Evolutionary conservation across 2,888 invertebrate genomes (phyloP), one percentile per base, ranked within the genome.

Genomic region (Dysmachus trigonus): DNA sequence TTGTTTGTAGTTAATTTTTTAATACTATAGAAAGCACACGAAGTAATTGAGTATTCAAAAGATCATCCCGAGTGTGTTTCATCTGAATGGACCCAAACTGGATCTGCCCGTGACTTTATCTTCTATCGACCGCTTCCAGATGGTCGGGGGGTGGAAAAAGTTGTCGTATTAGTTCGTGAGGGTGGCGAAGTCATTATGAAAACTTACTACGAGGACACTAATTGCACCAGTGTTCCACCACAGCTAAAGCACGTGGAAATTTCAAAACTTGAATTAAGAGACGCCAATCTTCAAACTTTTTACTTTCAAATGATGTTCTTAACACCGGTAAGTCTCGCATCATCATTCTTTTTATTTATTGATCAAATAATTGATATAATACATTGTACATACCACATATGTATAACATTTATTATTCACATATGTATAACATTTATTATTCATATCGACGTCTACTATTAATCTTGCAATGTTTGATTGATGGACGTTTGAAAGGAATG

Each of bases 151-250:
- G 82, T 62, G 3, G 62, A 82, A 33, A 62, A 62, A 22, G 82
- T 82, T 13, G 53, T 81, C 7, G 53, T 51, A 15, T 51, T 81
- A 1, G 81, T 81, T 15, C 81, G 81, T 4, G 81, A 81, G 13
- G 31, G 51, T 31, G 81, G 81, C 3, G 81, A 81, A 53, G 81
- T 53, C 6, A 81, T 81, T 53, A 81, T 81, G 81, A 81, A 81
- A 22, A 81, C 81, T 8, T 81, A 81, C 30, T 81, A 31, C 47
- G 8, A n/a, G 8, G 81, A 81, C 8, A 13, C 6, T 4, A 30
- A 15, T 31, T 15, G 51, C 30, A 53, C 15, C 5, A n/a, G 7
- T 5, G 13, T 53, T 53, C 81, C 81, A 33, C 18, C 47, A 7
- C 47, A 31, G 31, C 2, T 13, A 0, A 47, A 81, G 13, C 81